Evolutionary conservation across 1,140 invertebrate species (phyloP).

Genomic region (Delia radicum): DNA sequence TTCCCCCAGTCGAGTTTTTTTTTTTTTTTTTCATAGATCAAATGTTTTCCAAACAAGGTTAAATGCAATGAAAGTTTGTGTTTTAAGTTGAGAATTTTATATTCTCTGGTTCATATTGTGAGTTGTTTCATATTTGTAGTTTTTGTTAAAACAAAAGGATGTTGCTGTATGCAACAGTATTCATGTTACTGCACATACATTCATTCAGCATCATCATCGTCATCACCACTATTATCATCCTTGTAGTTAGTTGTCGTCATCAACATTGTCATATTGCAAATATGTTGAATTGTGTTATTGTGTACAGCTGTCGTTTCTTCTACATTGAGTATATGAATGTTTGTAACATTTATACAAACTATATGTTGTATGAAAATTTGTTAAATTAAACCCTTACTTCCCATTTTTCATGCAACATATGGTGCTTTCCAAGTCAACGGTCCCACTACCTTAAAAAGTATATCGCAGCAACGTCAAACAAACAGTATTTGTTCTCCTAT

Average conservation of each 20-base stretch:
- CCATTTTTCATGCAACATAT: too few species aligned
- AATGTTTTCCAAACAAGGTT: slow-evolving; percentile 7
- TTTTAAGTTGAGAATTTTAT: too few species aligned
- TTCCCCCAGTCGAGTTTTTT: not conserved
- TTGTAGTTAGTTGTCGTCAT: too few species aligned
- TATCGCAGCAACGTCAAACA: too few species aligned
- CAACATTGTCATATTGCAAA: not conserved
- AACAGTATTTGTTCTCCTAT: too few species aligned
- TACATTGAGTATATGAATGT: not conserved
- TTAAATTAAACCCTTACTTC: too few species aligned
- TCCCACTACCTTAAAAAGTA: too few species aligned
- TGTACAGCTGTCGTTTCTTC: not conserved
- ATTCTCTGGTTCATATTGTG: not conserved
- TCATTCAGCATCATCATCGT: not conserved
- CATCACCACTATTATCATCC: too few species aligned
- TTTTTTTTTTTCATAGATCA: not conserved
- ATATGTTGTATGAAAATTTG: too few species aligned
- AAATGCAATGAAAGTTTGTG: not conserved
- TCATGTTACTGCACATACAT: not conserved
- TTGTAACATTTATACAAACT: too few species aligned
- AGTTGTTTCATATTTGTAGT: not conserved
- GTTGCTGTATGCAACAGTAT: slow-evolving; percentile 4
- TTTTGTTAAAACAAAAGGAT: not conserved
- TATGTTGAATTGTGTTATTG: not conserved
- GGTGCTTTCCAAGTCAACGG: too few species aligned